Evolutionary conservation across 37 sponge, comb jelly and placozoan species (phyloP).

Genomic region (Axinella damicornis): DNA sequence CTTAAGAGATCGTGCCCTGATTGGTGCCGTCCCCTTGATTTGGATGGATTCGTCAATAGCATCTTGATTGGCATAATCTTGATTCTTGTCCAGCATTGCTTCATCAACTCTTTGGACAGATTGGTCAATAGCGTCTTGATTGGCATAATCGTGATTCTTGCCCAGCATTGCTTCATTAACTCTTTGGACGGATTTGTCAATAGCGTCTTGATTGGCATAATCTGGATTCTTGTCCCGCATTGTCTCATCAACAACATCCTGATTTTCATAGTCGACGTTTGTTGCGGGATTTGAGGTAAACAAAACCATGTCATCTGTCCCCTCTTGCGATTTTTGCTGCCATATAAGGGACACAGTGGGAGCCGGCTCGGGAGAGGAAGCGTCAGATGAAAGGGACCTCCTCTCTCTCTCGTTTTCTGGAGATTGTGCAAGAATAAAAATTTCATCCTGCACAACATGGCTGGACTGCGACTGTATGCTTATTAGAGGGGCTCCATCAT

Average conservation of each 20-base stretch:
- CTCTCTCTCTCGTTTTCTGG: no score
- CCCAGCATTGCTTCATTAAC: background rate
- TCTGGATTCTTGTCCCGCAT: background rate
- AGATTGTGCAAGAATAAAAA: background rate
- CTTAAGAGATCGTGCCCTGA: slow-evolving; percentile 16
- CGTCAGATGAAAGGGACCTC: no score
- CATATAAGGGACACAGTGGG: no score
- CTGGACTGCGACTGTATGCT: slow-evolving; percentile 5
- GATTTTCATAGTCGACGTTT: slow-evolving; percentile 19
- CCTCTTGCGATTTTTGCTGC: no score
- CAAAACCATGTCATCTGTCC: background rate
- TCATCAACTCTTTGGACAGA: background rate
- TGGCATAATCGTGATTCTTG: slow-evolving; percentile 11
- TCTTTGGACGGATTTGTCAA: slow-evolving; percentile 7
- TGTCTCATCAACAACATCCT: slow-evolving; percentile 5
- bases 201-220: slow-evolving; percentile 20
- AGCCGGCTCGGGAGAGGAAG: no score
- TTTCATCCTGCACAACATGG: no score
- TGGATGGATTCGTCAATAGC: slow-evolving; percentile 4
- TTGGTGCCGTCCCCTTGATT: slow-evolving; percentile 16
- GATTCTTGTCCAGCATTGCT: background rate
- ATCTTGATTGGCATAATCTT: slow-evolving; percentile 30
- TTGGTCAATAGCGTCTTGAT: slow-evolving; percentile 23
- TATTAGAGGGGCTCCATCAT: background rate
- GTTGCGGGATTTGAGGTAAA: background rate